A percentile compares a stretch with the other conserved stretches of the same genome.
Evolutionary conservation across 2,888 invertebrate genomes (phyloP).

Genomic region (Eilema caniola): DNA sequence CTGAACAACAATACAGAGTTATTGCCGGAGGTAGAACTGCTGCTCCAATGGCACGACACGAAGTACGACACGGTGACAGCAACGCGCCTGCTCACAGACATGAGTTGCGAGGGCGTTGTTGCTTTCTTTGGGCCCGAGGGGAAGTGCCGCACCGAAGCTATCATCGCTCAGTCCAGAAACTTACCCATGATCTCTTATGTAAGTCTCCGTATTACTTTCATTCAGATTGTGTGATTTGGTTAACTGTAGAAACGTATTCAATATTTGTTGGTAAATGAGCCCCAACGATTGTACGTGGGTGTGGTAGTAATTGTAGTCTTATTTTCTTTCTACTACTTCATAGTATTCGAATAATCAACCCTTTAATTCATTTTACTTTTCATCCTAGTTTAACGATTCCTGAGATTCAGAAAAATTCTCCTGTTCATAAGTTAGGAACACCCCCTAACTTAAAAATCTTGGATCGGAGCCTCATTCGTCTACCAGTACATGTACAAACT

Average conservation of each 20-base stretch:
- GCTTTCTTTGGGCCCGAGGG: slow-evolving; percentile 99
- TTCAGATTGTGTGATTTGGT: not conserved
- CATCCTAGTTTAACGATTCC: too few relatives aligned
- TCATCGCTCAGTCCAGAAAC: slow-evolving; percentile 96
- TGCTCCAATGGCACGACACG: slow-evolving; percentile 94
- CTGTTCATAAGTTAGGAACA: too few relatives aligned
- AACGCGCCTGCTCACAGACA: slow-evolving; percentile 94
- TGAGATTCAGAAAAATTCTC: too few relatives aligned
- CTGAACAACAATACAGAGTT: slow-evolving; percentile 90
- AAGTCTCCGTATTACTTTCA: slow-evolving; percentile 80
- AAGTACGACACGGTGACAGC: slow-evolving; percentile 94
- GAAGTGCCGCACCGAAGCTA: slow-evolving; percentile 97
- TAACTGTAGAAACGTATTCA: not conserved
- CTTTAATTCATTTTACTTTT: too few relatives aligned
- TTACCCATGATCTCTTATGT: slow-evolving; percentile 99
- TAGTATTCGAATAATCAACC: too few relatives aligned
- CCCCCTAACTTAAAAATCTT: too few relatives aligned
- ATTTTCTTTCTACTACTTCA: too few relatives aligned
- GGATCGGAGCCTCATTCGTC: too few relatives aligned
- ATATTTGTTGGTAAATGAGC: not conserved
- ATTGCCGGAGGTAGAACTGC: slow-evolving; percentile 91
- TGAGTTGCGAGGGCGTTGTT: slow-evolving; percentile 95
- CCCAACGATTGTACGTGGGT: too few relatives aligned
- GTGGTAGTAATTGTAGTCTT: too few relatives aligned
- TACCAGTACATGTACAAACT: too few relatives aligned